A percentile compares a stretch with the other conserved stretches of the same genome.
phyloP scores from a whole-genome alignment of 2,797 vertebrate genomes.

The Chelmon rostratus region DNA sequence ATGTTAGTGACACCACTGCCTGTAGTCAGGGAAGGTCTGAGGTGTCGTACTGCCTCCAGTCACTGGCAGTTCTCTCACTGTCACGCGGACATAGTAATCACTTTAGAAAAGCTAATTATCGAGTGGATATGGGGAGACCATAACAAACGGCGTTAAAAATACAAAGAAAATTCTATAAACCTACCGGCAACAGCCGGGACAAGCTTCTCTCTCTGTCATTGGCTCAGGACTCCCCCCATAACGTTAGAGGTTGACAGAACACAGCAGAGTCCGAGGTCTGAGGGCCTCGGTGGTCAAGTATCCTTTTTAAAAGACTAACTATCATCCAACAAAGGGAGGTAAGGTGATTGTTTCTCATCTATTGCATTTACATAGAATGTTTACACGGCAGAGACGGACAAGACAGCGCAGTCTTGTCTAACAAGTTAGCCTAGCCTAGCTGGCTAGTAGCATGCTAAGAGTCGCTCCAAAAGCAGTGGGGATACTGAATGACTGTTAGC shows the following conservation, averaged over 20 bases:
- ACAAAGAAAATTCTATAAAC: slow-evolving; percentile 26
- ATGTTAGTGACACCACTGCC: neutral
- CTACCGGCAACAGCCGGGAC: slow-evolving; percentile 16
- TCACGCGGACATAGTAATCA: slow-evolving; percentile 16
- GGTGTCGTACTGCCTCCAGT: neutral
- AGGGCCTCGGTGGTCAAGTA: slow-evolving; percentile 58
- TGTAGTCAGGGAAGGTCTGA: neutral
- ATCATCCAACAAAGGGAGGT: slow-evolving; percentile 59
- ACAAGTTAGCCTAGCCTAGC: slow-evolving; percentile 50
- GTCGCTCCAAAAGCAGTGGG: neutral
- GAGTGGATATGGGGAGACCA: neutral
- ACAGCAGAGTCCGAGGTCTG: slow-evolving; percentile 61
- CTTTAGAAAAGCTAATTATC: neutral
- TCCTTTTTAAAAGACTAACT: neutral
- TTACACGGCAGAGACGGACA: neutral
- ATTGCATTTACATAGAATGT: neutral
- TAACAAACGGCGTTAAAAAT: neutral
- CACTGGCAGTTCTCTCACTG: slow-evolving; percentile 17
- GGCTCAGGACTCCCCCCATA: neutral
- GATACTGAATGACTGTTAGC: slow-evolving; percentile 14
- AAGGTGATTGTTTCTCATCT: slow-evolving; percentile 18
- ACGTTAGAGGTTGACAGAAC: slow-evolving; percentile 24
- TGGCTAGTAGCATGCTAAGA: slow-evolving; percentile 45
- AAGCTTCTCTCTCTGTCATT: slow-evolving; percentile 4
- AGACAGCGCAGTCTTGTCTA: neutral